A percentile compares a stretch with the other conserved stretches of the same genome.
Conservation (phyloP, 2,113 vertebrate species). For the Odocoileus hemionus region DNA sequence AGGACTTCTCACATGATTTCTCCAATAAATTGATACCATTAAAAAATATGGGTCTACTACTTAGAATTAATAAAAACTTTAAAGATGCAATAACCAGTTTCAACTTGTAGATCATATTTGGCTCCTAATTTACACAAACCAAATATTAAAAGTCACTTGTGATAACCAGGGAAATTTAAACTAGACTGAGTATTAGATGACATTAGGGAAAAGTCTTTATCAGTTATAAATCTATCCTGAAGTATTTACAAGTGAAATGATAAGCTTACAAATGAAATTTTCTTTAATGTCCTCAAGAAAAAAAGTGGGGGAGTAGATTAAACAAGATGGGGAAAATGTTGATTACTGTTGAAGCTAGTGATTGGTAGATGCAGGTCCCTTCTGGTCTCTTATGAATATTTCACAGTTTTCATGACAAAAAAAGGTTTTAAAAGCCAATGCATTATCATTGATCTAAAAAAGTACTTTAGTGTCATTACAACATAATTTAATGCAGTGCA, state of each 20-base stretch:
- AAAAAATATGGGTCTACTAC: not conserved
- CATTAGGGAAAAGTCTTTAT: not conserved
- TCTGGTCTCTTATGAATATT: not conserved
- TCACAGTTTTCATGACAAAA: not conserved
- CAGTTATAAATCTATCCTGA: not conserved
- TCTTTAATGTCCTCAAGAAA: conserved; percentile 26
- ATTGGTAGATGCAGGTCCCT: not conserved
- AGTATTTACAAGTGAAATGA: not conserved
- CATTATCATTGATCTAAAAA: not conserved
- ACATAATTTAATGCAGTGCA: not conserved
- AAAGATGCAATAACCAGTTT: not conserved
- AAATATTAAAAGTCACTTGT: not conserved
- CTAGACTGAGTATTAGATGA: not conserved
- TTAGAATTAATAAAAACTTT: not conserved
- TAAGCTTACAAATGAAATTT: not conserved
- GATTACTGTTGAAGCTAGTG: not conserved
- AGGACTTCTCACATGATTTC: not conserved
- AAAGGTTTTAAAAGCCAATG: not conserved
- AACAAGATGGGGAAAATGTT: not conserved
- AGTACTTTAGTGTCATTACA: not conserved
- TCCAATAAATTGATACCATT: not conserved
- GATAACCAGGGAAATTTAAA: conserved; percentile 10
- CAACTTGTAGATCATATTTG: not conserved
- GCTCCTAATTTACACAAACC: not conserved
- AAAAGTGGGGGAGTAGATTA: not conserved